phyloP scores from a whole-genome alignment of 2,888 invertebrate species.

The Tachina lurida region DNA sequence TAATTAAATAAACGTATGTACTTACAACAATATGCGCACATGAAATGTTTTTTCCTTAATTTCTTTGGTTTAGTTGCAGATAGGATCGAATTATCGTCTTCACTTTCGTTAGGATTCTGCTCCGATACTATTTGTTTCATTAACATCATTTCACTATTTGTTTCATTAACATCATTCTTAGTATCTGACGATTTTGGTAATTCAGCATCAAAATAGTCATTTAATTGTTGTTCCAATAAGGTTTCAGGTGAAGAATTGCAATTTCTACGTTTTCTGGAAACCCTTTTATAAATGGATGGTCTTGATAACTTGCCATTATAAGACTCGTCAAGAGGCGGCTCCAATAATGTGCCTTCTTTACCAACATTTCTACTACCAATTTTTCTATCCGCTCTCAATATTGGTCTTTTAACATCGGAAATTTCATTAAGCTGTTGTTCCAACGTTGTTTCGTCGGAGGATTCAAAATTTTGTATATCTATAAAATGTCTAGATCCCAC shows the following conservation, averaged over 20 bases:
- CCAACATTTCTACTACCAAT: too few species aligned
- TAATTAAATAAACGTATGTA: neutral
- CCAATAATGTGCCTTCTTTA: too few species aligned
- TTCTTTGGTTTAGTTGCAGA: neutral
- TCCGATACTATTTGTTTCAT: neutral
- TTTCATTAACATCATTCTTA: neutral
- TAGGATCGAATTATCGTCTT: neutral
- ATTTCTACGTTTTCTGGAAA: too few species aligned
- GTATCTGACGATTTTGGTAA: neutral
- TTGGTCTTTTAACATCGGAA: too few species aligned
- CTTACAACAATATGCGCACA: slow-evolving; percentile 59
- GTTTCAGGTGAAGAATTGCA: too few species aligned
- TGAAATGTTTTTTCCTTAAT: slow-evolving; percentile 9
- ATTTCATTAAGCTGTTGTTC: neutral
- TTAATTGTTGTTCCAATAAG: too few species aligned
- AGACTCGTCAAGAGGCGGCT: too few species aligned
- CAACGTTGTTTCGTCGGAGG: neutral
- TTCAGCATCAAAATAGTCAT: neutral
- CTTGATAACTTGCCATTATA: too few species aligned
- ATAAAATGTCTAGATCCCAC: slow-evolving; percentile 3
- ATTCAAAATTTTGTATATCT: slow-evolving; percentile 5
- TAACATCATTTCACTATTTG: neutral
- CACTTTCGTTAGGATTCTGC: neutral
- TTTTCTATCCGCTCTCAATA: too few species aligned
- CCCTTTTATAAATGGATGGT: too few species aligned